Evolutionary conservation across 1,140 invertebrate species (phyloP), one percentile per base, ranked within the genome.

Genomic region (Caenorhabditis latens): DNA sequence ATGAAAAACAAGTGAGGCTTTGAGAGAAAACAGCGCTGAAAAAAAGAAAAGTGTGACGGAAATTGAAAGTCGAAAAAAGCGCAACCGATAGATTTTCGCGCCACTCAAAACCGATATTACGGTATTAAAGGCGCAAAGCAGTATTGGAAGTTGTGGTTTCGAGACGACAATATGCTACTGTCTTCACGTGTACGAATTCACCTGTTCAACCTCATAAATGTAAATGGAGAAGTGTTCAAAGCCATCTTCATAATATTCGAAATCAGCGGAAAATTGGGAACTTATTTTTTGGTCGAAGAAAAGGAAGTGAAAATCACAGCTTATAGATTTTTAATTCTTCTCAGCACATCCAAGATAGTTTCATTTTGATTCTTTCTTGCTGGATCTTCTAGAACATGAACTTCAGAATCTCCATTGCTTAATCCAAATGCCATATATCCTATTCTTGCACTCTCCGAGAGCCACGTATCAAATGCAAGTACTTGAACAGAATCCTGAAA

Each of bases 351-450:
- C 46, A 79, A 50, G 24, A 79, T 79, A 21, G 71, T 50, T 79
- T 79, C 71, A 19, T 79, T 50, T 50, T 79, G 71, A 50, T 79
- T 79, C 46, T 79, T 79, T n/a, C 71, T 14, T 11, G 71, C 71
- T 11, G 71, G 71, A 24, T 79, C 71, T 24, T 79, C 71, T 11
- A 79, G 71, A 79, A 79, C 71, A 32, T 79, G 71, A 50, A 79
- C 71, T 53, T 79, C 71, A 0, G 71, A 50, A 50, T 79, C 71
- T 32, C 71, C 71, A 50, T 79, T 79, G 5, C 71, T 79, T n/a
- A 79, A 50, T 79, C 71, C 71, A 50, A 79, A 79, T 7, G 71
- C 71, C 71, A 79, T 79, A 32, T 79, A 79, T 21, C 71, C 71
- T 11, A 79, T 79, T 43, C 53, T 79, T 5, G 71, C 71, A 13